phyloP scores from a whole-genome alignment of 2,113 vertebrate genomes.

The Thalassarche chlororhynchos region DNA sequence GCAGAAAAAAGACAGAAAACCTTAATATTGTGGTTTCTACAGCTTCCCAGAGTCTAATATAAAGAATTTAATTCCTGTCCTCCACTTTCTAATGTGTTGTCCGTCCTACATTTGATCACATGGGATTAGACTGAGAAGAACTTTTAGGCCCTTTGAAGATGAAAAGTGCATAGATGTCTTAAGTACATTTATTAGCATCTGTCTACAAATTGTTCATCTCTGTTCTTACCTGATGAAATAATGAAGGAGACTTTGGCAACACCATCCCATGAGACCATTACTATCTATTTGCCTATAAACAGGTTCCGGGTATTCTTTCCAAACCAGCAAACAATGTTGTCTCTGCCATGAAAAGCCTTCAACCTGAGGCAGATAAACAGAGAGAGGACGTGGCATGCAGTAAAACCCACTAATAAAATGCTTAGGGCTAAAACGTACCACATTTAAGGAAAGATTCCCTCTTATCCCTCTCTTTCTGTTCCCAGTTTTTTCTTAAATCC shows the following conservation, averaged over 20 bases:
- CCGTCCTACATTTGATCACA: not conserved
- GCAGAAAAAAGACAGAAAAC: not conserved
- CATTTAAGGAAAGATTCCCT: not conserved
- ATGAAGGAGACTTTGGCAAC: not conserved
- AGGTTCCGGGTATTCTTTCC: not conserved
- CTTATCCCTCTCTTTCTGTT: not conserved
- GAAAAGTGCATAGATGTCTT: not conserved
- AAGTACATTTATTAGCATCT: not conserved
- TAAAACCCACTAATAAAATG: not conserved
- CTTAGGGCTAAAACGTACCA: not conserved
- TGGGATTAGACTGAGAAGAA: not conserved
- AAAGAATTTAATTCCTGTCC: not conserved
- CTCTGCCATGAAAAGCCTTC: not conserved
- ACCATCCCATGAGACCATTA: not conserved
- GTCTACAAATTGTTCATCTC: not conserved
- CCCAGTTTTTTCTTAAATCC: not conserved
- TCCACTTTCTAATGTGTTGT: not conserved
- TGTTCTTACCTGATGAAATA: not conserved
- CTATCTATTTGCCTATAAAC: not conserved
- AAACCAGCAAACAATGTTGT: not conserved
- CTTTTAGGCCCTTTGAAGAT: not conserved
- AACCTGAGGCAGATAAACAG: not conserved
- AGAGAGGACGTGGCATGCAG: not conserved
- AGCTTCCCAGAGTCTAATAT: not conserved
- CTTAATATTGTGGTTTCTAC: not conserved